A percentile compares a stretch with the other conserved stretches of the same genome.
phyloP scores from a whole-genome alignment of 2,888 invertebrate species.

The Hanleya hanleyi region DNA sequence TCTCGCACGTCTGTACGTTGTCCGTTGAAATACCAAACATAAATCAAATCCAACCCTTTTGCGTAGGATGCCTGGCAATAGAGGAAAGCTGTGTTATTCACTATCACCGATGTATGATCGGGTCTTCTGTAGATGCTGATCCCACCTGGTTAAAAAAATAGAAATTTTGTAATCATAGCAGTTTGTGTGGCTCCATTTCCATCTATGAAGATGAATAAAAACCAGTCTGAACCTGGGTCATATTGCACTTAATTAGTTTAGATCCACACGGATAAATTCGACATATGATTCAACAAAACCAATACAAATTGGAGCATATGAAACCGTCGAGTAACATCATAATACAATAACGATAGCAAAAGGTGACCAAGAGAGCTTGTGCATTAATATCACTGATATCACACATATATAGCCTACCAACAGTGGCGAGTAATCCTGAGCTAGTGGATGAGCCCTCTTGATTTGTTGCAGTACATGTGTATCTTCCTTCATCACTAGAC shows the following conservation, averaged over 20 bases:
- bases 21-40: conserved; percentile 64
- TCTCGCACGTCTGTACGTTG: conserved; percentile 42
- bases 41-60: conserved; percentile 52
- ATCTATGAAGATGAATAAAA: too few relatives aligned
- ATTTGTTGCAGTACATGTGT: conserved; percentile 82
- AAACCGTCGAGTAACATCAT: too few relatives aligned
- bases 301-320: too few relatives aligned
- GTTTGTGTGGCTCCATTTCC: too few relatives aligned
- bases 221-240: too few relatives aligned
- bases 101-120: conserved; percentile 38
- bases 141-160: conserved; percentile 36
- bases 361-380: too few relatives aligned
- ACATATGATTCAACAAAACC: too few relatives aligned
- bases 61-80: conserved; percentile 60
- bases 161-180: background rate
- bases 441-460: conserved; percentile 50
- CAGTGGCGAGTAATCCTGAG: conserved; percentile 49
- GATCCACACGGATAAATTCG: too few relatives aligned
- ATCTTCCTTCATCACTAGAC: conserved; percentile 88
- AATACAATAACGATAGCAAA: too few relatives aligned
- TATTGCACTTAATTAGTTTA: too few relatives aligned
- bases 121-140: conserved; percentile 49
- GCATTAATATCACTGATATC: too few relatives aligned
- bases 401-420: too few relatives aligned
- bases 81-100: conserved; percentile 63